A percentile compares a stretch with the other conserved stretches of the same genome.
These are phyloP conservation scores for Automeris io DNA, from an alignment of 2,888 invertebrate species.

Conservation along the genomic window DNA sequence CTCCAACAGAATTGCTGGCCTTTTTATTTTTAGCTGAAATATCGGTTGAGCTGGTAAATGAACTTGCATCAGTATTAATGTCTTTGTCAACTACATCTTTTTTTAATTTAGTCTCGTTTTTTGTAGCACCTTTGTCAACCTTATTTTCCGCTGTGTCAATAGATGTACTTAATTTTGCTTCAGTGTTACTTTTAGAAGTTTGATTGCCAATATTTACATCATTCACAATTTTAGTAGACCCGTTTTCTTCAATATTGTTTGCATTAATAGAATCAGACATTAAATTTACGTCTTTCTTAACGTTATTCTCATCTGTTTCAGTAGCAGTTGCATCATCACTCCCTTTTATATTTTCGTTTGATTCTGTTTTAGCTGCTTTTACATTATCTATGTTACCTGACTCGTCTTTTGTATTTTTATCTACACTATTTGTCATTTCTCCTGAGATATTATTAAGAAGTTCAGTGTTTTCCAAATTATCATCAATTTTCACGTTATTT, in stretches of 20 bases:
- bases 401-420: neutral
- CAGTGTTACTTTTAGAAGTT: no score
- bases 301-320: no score
- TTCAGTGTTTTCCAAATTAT: neutral
- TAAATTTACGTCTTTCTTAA: neutral
- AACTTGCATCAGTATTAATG: no score
- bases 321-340: neutral
- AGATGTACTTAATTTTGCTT: no score
- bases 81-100: neutral
- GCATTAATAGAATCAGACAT: neutral
- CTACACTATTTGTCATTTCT: neutral
- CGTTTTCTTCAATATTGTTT: neutral
- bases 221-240: no score
- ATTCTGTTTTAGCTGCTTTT: neutral
- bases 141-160: no score
- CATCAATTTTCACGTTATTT: constrained; percentile 9
- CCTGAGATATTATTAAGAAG: neutral
- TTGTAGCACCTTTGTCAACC: no score
- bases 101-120: neutral
- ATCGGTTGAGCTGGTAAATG: no score
- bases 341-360: neutral
- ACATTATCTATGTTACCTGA: neutral
- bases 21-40: no score
- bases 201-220: no score
- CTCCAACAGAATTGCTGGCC: no score